Evolutionary conservation across 1,140 invertebrate species (phyloP).

Genomic region (Drosophila ercepeae): DNA sequence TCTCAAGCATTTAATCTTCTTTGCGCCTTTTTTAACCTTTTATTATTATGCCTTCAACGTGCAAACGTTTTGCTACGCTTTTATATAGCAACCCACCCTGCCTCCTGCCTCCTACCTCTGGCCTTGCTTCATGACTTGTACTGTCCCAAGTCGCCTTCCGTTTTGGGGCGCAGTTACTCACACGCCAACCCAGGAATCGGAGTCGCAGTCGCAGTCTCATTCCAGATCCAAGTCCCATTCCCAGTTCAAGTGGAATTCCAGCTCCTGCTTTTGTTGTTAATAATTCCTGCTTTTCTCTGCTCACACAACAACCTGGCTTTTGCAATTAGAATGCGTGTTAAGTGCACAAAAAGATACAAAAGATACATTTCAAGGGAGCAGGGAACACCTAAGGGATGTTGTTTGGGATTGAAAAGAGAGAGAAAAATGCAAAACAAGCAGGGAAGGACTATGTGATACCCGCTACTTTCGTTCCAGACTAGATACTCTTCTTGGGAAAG

Average conservation of each 20-base stretch:
- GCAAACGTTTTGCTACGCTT: constrained; percentile 82
- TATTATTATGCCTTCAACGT: constrained; percentile 83
- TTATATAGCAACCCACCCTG: constrained; percentile 41
- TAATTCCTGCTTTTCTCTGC: constrained; percentile 78
- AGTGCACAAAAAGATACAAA: constrained; percentile 74
- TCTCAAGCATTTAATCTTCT: constrained; percentile 83
- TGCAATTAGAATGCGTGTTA: constrained; percentile 83
- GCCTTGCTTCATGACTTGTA: constrained; percentile 4
- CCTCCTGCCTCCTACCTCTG: neutral
- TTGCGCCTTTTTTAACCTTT: constrained; percentile 83
- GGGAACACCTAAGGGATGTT: constrained; percentile 18
- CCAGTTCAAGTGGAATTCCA: constrained; percentile 62
- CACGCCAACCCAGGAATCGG: constrained; percentile 55
- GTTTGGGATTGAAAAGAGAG: neutral
- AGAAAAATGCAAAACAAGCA: neutral
- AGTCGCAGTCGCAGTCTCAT: constrained; percentile 9
- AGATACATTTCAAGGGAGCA: constrained; percentile 57
- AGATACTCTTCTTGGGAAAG: no score
- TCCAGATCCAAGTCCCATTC: constrained; percentile 17
- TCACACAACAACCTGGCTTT: constrained; percentile 50
- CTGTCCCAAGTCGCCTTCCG: constrained; percentile 60
- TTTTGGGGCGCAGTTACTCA: constrained; percentile 75
- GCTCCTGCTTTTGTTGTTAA: constrained; percentile 81
- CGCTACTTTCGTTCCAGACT: no score
- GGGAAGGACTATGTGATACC: no score